Percentiles rank a stretch among this genome's conserved stretches.
Evolutionary conservation across 2,888 invertebrate genomes (phyloP).

Genomic region (Ophion slaviceki): DNA sequence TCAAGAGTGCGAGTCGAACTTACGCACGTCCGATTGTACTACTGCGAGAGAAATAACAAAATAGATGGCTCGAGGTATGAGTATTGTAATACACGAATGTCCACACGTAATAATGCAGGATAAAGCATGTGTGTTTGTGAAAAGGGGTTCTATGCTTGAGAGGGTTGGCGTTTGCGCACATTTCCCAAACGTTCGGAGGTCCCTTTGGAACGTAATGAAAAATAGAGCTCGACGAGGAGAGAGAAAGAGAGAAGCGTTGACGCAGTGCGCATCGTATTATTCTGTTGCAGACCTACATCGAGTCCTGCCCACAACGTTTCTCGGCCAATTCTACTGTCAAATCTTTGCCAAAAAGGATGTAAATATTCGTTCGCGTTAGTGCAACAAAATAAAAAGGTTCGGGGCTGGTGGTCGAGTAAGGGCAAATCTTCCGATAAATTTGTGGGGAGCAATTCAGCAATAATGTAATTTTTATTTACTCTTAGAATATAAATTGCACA

Average conservation of each 20-base stretch:
- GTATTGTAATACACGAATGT: not conserved
- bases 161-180: slow-evolving; percentile 51
- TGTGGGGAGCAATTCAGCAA: too few relatives aligned
- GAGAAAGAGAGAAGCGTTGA: slow-evolving; percentile 32
- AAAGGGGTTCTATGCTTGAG: not conserved
- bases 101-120: not conserved
- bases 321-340: not conserved
- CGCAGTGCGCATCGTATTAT: slow-evolving; percentile 58
- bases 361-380: not conserved
- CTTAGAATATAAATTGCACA: not conserved
- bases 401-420: not conserved
- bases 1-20: slow-evolving; percentile 13
- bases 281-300: slow-evolving; percentile 8
- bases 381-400: slow-evolving; percentile 1
- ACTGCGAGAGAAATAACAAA: slow-evolving; percentile 50
- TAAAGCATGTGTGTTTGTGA: not conserved
- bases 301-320: not conserved
- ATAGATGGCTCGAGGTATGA: slow-evolving; percentile 39
- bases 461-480: not conserved
- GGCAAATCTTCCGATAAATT: not conserved
- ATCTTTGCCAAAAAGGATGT: slow-evolving; percentile 3
- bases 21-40: slow-evolving; percentile 25
- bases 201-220: slow-evolving; percentile 21
- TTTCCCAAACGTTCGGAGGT: slow-evolving; percentile 20
- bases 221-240: slow-evolving; percentile 8